Conservation (phyloP, 1,140 invertebrate genomes). For the Tyrophagus putrescentiae region DNA sequence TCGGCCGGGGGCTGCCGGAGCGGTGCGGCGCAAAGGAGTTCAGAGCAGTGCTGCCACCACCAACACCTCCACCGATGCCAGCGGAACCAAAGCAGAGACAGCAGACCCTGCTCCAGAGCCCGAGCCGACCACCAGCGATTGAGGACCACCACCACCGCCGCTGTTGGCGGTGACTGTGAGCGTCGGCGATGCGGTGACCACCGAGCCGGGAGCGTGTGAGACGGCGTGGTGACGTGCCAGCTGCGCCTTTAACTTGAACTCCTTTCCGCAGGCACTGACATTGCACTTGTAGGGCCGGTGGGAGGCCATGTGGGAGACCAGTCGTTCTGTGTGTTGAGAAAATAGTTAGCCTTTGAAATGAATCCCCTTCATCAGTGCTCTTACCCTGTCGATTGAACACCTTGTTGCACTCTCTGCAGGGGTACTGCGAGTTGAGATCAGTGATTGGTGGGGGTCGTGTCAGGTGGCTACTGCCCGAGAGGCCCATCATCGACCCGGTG, state of each 20-base stretch:
- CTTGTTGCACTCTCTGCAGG: constrained; percentile 25
- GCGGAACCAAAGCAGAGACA: too few relatives aligned
- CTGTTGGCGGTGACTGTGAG: neutral
- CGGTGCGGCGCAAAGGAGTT: constrained; percentile 38
- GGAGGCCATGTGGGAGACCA: constrained; percentile 39
- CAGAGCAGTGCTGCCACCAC: too few relatives aligned
- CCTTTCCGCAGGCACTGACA: constrained; percentile 75
- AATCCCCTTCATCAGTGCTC: neutral
- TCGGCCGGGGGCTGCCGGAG: constrained; percentile 63
- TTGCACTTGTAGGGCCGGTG: constrained; percentile 72
- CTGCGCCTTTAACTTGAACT: constrained; percentile 83
- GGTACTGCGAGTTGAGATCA: constrained; percentile 16
- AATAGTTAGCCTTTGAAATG: neutral
- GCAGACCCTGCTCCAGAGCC: too few relatives aligned
- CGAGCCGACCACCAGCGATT: neutral
- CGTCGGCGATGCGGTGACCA: too few relatives aligned
- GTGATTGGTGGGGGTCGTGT: constrained; percentile 24
- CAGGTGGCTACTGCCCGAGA: neutral
- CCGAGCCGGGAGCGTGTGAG: constrained; percentile 70
- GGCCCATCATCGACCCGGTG: neutral
- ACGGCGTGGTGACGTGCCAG: constrained; percentile 78
- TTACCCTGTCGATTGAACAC: constrained; percentile 33
- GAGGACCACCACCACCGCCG: neutral
- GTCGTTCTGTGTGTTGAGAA: constrained; percentile 31
- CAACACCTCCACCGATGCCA: too few relatives aligned